Evolutionary conservation across 2,113 vertebrate genomes (phyloP).

Genomic region (Corythoichthys intestinalis): DNA sequence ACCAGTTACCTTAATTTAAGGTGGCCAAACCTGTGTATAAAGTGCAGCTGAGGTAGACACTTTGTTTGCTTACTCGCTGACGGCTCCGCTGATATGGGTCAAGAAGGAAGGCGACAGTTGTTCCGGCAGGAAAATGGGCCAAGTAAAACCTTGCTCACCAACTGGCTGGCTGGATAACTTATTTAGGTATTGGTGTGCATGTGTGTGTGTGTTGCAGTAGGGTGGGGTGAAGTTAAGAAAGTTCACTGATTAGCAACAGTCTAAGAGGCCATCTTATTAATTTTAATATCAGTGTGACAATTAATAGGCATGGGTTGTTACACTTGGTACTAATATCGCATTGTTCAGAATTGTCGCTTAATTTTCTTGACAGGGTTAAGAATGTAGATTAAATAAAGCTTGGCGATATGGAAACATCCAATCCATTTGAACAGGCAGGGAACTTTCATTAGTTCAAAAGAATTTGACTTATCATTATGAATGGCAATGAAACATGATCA

Average conservation of each 20-base stretch:
- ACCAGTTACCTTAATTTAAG: background rate
- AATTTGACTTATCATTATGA: no score
- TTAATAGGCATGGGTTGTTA: background rate
- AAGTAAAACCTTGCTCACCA: constrained; percentile 49
- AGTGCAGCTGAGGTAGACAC: constrained; percentile 1
- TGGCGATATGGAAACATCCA: no score
- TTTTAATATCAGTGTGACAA: background rate
- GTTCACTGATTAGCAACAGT: constrained; percentile 38
- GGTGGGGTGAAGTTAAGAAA: constrained; percentile 25
- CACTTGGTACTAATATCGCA: background rate
- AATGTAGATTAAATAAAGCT: background rate
- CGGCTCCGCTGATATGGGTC: constrained; percentile 48
- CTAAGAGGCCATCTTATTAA: constrained; percentile 10
- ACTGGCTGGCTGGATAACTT: constrained; percentile 47
- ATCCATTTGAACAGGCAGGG: no score
- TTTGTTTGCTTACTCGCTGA: constrained; percentile 49
- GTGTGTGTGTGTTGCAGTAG: constrained; percentile 1
- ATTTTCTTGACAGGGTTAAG: background rate
- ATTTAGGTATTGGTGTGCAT: constrained; percentile 12
- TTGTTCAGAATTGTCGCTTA: background rate
- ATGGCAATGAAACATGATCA: no score
- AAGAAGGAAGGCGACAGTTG: constrained; percentile 66
- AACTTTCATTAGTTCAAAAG: no score
- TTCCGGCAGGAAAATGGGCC: constrained; percentile 47
- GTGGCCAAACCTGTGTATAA: constrained; percentile 9